phyloP scores from a whole-genome alignment of 2,797 vertebrate genomes.

The Rhinella marina region DNA sequence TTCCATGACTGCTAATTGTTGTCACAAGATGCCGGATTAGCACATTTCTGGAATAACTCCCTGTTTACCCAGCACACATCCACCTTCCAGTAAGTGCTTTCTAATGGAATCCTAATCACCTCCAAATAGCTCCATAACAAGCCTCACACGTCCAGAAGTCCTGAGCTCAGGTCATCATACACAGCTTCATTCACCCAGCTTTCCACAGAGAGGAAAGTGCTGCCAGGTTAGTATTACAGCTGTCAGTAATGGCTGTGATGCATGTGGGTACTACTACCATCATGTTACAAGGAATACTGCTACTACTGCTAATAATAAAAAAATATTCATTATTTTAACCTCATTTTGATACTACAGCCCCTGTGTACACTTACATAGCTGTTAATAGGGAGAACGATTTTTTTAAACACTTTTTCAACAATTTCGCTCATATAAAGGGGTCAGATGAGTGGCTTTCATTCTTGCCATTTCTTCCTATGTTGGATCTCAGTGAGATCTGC shows the following conservation, averaged over 20 bases:
- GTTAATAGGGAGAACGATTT: too few relatives aligned
- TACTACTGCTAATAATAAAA: not conserved
- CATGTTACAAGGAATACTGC: not conserved
- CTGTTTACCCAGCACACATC: constrained; percentile 90
- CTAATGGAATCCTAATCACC: constrained; percentile 99
- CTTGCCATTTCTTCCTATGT: not conserved
- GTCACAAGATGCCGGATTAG: constrained; percentile 99
- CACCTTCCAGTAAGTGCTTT: constrained; percentile 92
- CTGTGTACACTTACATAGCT: not conserved
- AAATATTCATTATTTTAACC: not conserved
- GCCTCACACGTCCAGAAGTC: constrained; percentile 85
- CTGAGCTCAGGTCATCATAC: constrained; percentile 66
- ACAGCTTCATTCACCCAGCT: constrained; percentile 65
- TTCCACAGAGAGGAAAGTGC: not conserved
- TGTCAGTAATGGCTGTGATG: not conserved
- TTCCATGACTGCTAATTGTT: constrained; percentile 88
- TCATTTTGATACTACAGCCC: not conserved
- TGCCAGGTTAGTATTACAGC: not conserved
- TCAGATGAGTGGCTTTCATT: not conserved
- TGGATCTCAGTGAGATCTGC: not conserved
- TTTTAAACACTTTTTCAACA: too few relatives aligned
- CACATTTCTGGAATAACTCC: constrained; percentile 98
- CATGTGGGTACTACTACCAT: not conserved
- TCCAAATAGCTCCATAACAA: constrained; percentile 89
- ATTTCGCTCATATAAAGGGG: too few relatives aligned